Conservation (phyloP, 2,113 vertebrate genomes). For the Antidorcas marsupialis region DNA sequence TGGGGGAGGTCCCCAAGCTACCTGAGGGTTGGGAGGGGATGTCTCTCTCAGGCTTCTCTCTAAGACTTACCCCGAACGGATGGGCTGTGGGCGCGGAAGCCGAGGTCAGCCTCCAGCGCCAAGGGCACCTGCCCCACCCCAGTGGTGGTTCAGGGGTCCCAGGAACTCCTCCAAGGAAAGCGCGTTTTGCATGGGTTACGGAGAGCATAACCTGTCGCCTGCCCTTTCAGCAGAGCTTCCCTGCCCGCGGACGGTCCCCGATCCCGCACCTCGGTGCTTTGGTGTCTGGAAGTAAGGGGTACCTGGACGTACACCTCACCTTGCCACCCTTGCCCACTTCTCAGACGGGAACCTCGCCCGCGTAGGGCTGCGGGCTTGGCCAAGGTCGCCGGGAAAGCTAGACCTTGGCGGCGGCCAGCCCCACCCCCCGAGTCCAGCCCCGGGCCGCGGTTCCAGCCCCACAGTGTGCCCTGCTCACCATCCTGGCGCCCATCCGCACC, state of each 20-base stretch:
- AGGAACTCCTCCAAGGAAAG: background rate
- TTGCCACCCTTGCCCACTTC: background rate
- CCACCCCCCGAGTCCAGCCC: background rate
- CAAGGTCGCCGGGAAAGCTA: background rate
- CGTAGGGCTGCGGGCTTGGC: background rate
- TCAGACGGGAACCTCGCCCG: background rate
- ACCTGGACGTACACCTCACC: background rate
- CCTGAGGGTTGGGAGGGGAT: background rate
- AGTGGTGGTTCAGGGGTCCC: background rate
- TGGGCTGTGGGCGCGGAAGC: background rate
- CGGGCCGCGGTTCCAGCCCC: background rate
- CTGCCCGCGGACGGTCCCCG: background rate
- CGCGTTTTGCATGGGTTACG: background rate
- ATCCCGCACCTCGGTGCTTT: background rate
- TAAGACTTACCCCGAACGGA: background rate
- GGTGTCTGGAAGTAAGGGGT: background rate
- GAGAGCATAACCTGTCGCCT: background rate
- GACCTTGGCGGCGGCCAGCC: background rate
- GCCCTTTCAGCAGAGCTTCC: background rate
- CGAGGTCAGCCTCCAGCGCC: background rate
- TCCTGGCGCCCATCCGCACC: constrained; percentile 25
- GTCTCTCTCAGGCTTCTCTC: background rate
- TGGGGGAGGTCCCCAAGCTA: background rate
- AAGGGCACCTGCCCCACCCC: background rate
- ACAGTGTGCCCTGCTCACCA: constrained; percentile 53